phyloP scores from a whole-genome alignment of 2,797 vertebrate genomes.

The Phoeniculus purpureus region DNA sequence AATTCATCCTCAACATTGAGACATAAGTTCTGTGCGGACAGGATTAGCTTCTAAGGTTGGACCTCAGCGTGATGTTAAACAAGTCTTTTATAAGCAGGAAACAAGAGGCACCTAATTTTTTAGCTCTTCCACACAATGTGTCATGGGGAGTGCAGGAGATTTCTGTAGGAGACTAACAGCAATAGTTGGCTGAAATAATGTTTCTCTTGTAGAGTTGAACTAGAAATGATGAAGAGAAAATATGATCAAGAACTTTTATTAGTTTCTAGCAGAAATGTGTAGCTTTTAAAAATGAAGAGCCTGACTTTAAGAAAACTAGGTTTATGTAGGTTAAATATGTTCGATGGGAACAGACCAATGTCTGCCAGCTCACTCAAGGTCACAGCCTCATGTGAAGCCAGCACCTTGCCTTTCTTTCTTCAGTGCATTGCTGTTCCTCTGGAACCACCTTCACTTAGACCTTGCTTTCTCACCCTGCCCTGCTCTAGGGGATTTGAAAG shows the following conservation, averaged over 20 bases:
- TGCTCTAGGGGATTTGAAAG: fast-evolving
- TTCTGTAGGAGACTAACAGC: background rate
- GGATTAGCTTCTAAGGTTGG: background rate
- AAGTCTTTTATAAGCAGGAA: background rate
- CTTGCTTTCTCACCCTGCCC: background rate
- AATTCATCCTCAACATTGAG: background rate
- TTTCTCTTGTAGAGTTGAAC: background rate
- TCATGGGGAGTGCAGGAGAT: background rate
- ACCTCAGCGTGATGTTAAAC: background rate
- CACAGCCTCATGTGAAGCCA: background rate
- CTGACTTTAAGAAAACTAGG: background rate
- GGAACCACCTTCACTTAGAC: background rate
- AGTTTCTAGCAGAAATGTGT: background rate
- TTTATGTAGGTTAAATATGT: background rate
- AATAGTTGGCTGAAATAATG: background rate
- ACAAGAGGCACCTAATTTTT: background rate
- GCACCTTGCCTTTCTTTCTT: background rate
- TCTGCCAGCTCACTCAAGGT: background rate
- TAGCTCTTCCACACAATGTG: background rate
- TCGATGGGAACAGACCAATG: background rate
- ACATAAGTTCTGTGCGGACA: background rate
- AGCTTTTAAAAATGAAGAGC: background rate
- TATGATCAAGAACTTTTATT: background rate
- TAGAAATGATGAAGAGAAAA: background rate
- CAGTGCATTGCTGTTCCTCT: fast-evolving